Conservation (phyloP, 2,888 invertebrate genomes). For the Synanthedon vespiformis region DNA sequence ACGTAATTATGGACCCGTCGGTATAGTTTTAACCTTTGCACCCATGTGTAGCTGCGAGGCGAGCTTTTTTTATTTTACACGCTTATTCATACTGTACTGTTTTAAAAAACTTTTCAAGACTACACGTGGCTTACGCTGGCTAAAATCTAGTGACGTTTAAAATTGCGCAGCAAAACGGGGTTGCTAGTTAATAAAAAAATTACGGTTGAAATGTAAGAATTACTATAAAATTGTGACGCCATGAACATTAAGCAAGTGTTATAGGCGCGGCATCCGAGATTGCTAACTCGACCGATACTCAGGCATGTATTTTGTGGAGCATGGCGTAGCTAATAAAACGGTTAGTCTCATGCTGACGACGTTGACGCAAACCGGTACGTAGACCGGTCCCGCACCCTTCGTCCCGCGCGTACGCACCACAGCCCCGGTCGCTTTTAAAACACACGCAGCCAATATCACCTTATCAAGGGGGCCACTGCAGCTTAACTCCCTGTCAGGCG, state of each 20-base stretch:
- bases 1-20: too few species aligned
- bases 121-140: too few species aligned
- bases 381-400: conserved; percentile 44
- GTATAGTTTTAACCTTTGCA: too few species aligned
- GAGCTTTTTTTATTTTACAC: too few species aligned
- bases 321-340: conserved; percentile 65
- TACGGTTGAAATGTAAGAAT: too few species aligned
- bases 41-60: too few species aligned
- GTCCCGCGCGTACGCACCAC: conserved; percentile 20
- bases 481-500: conserved; percentile 48
- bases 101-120: too few species aligned
- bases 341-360: conserved; percentile 51
- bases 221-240: conserved; percentile 8
- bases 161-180: too few species aligned
- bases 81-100: too few species aligned
- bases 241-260: conserved; percentile 14
- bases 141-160: too few species aligned
- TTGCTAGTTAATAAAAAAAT: too few species aligned
- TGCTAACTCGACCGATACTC: conserved; percentile 29
- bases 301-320: conserved; percentile 52
- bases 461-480: conserved; percentile 51
- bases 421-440: conserved; percentile 48
- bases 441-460: conserved; percentile 59
- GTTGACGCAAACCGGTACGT: conserved; percentile 61
- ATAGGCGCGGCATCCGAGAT: conserved; percentile 25